phyloP scores from a whole-genome alignment of 2,113 vertebrate species.

The Malaclemys terrapin region DNA sequence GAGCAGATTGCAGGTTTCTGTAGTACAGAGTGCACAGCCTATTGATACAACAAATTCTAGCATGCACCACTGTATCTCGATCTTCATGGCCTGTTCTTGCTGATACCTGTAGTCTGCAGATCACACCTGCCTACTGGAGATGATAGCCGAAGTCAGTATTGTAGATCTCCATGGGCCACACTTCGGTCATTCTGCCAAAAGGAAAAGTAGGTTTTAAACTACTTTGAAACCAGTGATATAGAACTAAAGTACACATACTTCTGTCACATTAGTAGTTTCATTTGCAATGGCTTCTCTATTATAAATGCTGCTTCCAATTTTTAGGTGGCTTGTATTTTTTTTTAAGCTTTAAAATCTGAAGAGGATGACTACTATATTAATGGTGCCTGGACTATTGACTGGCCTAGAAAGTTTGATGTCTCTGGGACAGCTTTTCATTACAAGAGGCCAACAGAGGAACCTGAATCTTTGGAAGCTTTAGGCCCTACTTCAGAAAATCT shows the following conservation, averaged over 20 bases:
- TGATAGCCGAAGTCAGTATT: background rate
- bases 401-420: slow-evolving; percentile 98
- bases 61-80: background rate
- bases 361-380: slow-evolving; percentile 97
- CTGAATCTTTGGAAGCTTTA: slow-evolving; percentile 94
- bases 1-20: background rate
- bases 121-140: background rate
- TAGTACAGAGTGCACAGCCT: background rate
- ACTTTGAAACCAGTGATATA: background rate
- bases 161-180: background rate
- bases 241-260: background rate
- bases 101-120: background rate
- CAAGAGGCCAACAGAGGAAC: slow-evolving; percentile 93
- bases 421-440: slow-evolving; percentile 97
- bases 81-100: background rate
- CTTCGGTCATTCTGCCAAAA: background rate
- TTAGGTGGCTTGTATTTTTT: slow-evolving; percentile 74
- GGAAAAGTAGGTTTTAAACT: background rate
- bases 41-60: background rate
- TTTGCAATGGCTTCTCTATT: slow-evolving; percentile 63
- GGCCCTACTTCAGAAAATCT: slow-evolving; percentile 95
- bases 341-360: slow-evolving; percentile 95
- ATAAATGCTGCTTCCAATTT: slow-evolving; percentile 69
- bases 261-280: slow-evolving; percentile 2
- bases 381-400: slow-evolving; percentile 99